These are phyloP conservation scores for Pristionchus fissidentatus DNA, from an alignment of 2,888 invertebrate species.

Conservation along the genomic window DNA sequence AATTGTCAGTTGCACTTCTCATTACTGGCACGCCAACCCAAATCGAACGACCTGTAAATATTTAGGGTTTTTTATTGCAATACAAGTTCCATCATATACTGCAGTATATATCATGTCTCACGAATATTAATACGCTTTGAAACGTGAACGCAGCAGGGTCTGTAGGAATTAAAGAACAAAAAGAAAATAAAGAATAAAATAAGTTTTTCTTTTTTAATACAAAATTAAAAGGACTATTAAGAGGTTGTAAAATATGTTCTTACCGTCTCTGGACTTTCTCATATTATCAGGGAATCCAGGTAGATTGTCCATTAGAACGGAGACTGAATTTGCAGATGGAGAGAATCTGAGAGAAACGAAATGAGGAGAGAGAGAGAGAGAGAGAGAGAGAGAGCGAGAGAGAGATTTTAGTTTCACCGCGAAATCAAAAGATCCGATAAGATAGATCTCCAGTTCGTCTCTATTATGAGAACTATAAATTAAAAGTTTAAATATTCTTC, in stretches of 20 bases:
- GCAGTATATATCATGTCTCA: no score
- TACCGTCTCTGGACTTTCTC: constrained; percentile 52
- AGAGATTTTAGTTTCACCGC: no score
- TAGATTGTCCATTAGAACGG: constrained; percentile 57
- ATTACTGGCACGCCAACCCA: not conserved
- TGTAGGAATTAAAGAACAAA: no score
- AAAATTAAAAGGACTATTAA: not conserved
- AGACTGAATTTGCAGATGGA: constrained; percentile 49
- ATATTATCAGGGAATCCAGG: constrained; percentile 67
- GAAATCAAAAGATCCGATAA: no score
- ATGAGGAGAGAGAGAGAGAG: no score
- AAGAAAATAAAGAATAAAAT: no score
- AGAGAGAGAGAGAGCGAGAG: no score
- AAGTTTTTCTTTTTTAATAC: not conserved
- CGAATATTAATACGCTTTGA: no score
- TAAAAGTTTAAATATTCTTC: no score
- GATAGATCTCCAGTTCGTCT: not conserved
- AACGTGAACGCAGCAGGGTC: no score
- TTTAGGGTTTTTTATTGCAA: no score
- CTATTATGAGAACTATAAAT: not conserved
- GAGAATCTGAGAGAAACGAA: constrained; percentile 51
- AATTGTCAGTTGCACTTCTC: constrained; percentile 49
- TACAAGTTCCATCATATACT: no score
- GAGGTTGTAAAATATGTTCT: not conserved
- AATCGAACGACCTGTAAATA: constrained; percentile 27